phyloP scores from a whole-genome alignment of 2,888 invertebrate genomes.

The Nemotelus pantherinus region DNA sequence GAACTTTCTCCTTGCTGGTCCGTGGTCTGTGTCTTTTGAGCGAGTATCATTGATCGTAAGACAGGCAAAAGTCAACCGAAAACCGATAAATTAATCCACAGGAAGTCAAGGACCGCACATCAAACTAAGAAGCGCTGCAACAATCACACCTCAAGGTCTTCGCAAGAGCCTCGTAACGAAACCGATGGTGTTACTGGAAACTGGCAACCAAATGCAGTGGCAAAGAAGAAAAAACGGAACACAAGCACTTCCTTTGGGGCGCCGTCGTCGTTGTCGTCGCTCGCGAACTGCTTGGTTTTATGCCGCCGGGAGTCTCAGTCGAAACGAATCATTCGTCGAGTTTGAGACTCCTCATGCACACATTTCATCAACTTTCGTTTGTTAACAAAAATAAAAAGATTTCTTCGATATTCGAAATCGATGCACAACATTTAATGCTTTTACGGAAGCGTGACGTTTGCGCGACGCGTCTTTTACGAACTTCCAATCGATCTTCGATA shows the following conservation, averaged over 20 bases:
- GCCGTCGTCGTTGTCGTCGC: neutral
- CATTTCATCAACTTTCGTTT: conserved; percentile 33
- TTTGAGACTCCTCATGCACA: conserved; percentile 14
- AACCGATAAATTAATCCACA: neutral
- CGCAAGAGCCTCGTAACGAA: no score
- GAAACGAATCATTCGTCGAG: conserved; percentile 28
- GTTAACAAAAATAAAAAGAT: conserved; percentile 31
- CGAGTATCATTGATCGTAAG: neutral
- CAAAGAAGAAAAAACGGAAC: neutral
- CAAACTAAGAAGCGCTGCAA: no score
- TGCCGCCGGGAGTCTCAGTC: conserved; percentile 10
- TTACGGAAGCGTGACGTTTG: conserved; percentile 7
- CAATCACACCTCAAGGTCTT: no score
- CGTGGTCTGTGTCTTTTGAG: neutral
- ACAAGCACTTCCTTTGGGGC: neutral
- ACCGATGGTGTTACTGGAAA: neutral
- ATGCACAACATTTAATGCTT: conserved; percentile 38
- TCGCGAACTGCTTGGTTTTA: neutral
- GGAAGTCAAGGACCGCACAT: neutral
- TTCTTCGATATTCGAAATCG: conserved; percentile 19
- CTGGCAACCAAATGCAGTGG: neutral
- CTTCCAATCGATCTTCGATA: neutral
- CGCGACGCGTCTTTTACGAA: neutral
- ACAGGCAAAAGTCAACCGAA: neutral
- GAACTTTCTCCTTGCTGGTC: neutral